A percentile compares a stretch with the other conserved stretches of the same genome.
Conservation (phyloP, 2,113 vertebrate species). For the Odobenus rosmarus region DNA sequence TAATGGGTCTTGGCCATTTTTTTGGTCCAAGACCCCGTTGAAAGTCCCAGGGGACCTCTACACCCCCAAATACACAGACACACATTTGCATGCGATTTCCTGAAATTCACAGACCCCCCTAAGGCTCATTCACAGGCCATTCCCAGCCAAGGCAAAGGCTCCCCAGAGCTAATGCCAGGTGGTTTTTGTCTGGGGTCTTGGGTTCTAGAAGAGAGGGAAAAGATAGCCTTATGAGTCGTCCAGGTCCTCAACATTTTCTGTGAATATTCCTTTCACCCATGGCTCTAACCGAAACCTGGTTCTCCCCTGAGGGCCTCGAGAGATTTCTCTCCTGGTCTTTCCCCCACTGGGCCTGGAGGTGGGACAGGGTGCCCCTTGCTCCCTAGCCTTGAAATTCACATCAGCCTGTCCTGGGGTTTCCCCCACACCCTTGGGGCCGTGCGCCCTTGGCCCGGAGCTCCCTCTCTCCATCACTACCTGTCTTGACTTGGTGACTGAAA, state of each 20-base stretch:
- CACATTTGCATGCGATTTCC: background rate
- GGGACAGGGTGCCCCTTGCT: rapidly evolving
- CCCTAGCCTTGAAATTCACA: background rate
- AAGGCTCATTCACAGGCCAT: background rate
- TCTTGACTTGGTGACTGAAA: background rate
- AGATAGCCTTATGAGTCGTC: background rate
- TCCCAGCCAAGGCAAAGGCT: background rate
- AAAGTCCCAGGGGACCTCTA: no score
- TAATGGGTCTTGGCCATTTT: background rate
- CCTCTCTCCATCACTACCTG: background rate
- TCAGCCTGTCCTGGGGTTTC: background rate
- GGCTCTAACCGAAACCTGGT: no score
- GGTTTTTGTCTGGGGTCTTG: background rate
- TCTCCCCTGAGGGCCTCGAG: background rate
- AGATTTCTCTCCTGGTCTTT: background rate
- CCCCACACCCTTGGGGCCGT: background rate
- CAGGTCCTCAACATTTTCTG: background rate
- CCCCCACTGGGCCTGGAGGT: background rate
- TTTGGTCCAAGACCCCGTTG: background rate
- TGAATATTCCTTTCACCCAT: background rate
- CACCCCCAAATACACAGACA: background rate
- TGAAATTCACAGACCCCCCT: background rate
- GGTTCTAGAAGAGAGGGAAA: background rate
- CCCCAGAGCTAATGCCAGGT: background rate
- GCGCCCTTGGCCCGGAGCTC: background rate